Conservation (phyloP, 2,797 vertebrate genomes). For the Lepilemur ruficaudatus region DNA sequence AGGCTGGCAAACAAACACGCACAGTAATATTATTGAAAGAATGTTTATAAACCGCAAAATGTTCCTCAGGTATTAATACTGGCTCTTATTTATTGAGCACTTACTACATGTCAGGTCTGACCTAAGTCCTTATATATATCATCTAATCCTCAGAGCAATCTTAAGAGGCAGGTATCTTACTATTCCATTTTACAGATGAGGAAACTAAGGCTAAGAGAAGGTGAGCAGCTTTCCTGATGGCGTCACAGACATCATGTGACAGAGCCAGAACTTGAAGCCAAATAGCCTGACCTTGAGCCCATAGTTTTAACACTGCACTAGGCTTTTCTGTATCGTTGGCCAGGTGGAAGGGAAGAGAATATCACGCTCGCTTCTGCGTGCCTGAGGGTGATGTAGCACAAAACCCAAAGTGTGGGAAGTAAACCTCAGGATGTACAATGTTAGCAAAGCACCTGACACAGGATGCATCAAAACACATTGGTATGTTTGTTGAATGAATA, state of each 20-base stretch:
- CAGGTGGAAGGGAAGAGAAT: not conserved
- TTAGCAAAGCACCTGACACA: not conserved
- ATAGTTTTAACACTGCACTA: not conserved
- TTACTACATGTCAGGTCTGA: not conserved
- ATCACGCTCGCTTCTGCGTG: not conserved
- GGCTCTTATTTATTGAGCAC: not conserved
- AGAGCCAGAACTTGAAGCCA: not conserved
- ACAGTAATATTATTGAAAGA: not conserved
- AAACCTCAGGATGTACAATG: not conserved
- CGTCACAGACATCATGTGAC: not conserved
- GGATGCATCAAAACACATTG: too few species aligned
- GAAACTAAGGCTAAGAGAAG: not conserved
- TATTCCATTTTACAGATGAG: not conserved
- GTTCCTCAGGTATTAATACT: not conserved
- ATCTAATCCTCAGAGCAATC: not conserved
- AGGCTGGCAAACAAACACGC: not conserved
- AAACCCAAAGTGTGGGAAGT: not conserved
- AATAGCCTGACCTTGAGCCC: not conserved
- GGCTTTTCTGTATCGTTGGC: not conserved
- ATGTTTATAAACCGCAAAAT: not conserved
- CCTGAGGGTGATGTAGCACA: not conserved
- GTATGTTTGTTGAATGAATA: not conserved
- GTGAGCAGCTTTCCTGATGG: not conserved
- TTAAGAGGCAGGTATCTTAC: not conserved
- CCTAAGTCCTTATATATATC: not conserved